Base-by-base conservation (phyloP, 2,797 vertebrate species). In the Myotis vivesi region DNA sequence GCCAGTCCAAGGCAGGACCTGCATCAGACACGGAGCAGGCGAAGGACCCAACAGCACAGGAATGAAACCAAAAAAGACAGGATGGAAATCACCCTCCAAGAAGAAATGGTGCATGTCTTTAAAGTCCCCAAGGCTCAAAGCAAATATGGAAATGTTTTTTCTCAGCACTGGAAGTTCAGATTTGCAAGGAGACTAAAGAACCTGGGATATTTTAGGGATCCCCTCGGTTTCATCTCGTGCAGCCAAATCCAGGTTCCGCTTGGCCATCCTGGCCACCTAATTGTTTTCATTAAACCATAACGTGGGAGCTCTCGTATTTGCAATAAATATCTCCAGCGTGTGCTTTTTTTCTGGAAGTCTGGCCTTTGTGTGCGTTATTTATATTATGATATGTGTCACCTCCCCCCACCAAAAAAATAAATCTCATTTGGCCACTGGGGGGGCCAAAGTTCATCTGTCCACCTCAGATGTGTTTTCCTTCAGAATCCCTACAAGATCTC, bases 401-500 rank as follows among this genome's bases (percentile, higher is more conserved):
- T 51, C 41, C 59, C 33, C 15, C 46, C 1, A 5, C 20, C 36
- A 38, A 30, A 33, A 30, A 94, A 75, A 55, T 87, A 92, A 86
- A 79, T 66, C 38, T 82, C 7, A 86, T 92, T 88, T 62, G 90
- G 19, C 51, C 15, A 66, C 57, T 71, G 19, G 51, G 16, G 19
- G 51, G 16, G n/a, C 16, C 91, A 91, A 85, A 96, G 91, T 96
- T 51, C 77, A 72, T 82, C 55, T 87, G 36, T 72, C 90, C 23
- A 57, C 20, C 33, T 2, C 20, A 92, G 72, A 87, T 86, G 9
- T 71, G 53, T 72, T 91, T 92, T 93, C 66, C 6, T 97, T 97
- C 93, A 36, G 23, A 95, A 28, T 94, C 91, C 72, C 72, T 96
- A 86, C 87, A 92, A 55, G 59, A 71, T 81, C 72, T 94, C 77